phyloP scores from a whole-genome alignment of 2,113 vertebrate genomes.

The Hiodon tergisus region DNA sequence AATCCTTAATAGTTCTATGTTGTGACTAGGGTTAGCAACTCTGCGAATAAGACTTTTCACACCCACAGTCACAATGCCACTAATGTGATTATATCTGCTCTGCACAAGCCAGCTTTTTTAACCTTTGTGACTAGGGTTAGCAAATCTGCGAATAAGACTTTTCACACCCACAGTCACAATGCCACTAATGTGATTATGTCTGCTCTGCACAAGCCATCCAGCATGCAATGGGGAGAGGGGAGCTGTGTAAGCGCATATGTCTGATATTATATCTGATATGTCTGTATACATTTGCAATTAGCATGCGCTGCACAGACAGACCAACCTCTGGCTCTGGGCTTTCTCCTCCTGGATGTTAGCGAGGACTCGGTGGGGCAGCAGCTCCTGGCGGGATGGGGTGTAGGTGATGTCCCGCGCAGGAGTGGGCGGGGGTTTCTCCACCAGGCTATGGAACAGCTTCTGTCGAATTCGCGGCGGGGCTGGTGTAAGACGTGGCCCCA shows the following conservation, averaged over 20 bases:
- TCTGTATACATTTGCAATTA: not conserved
- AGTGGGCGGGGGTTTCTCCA: conserved; percentile 12
- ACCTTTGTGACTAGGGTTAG: too few relatives aligned
- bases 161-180: too few relatives aligned
- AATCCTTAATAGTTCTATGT: too few relatives aligned
- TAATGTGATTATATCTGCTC: too few relatives aligned
- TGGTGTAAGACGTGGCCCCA: not conserved
- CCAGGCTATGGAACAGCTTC: conserved; percentile 45
- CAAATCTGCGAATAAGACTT: too few relatives aligned
- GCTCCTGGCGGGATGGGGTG: conserved; percentile 54
- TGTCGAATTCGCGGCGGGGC: conserved; percentile 34
- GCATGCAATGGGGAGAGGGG: too few relatives aligned
- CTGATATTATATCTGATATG: not conserved
- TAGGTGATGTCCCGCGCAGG: conserved; percentile 49
- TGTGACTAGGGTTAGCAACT: too few relatives aligned
- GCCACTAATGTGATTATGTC: too few relatives aligned
- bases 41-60: too few relatives aligned
- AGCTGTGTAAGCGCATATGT: not conserved
- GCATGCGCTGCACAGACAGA: not conserved
- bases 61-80: too few relatives aligned
- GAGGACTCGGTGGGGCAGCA: conserved; percentile 60
- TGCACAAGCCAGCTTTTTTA: too few relatives aligned
- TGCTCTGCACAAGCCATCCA: too few relatives aligned
- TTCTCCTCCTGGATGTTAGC: conserved; percentile 67
- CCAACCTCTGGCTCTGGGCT: conserved; percentile 61